phyloP scores from a whole-genome alignment of 1,140 invertebrate species.

The Eriosoma lanigerum region DNA sequence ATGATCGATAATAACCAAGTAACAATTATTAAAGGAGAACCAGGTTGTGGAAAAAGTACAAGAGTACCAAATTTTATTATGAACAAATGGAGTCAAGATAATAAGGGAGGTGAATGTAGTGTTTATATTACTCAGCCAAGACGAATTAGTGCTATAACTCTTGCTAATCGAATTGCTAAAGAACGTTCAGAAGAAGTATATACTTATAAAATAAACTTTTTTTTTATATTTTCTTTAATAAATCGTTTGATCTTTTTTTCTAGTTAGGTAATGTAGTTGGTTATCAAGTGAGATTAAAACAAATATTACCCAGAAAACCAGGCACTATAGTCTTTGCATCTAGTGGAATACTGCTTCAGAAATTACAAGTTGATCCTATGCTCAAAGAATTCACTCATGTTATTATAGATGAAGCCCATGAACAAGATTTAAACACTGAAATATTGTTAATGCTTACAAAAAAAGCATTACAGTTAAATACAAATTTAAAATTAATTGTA shows the following conservation, averaged over 20 bases:
- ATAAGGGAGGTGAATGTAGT: constrained; percentile 72
- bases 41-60: constrained; percentile 69
- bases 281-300: constrained; percentile 78
- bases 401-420: constrained; percentile 82
- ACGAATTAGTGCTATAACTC: constrained; percentile 85
- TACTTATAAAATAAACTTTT: constrained; percentile 54
- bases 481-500: constrained; percentile 77
- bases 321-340: constrained; percentile 85
- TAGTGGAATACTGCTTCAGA: constrained; percentile 72
- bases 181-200: constrained; percentile 78
- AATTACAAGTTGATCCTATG: constrained; percentile 70
- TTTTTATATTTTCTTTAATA: neutral
- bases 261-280: constrained; percentile 63
- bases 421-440: constrained; percentile 75
- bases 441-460: constrained; percentile 79
- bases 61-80: constrained; percentile 79
- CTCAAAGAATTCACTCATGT: constrained; percentile 70
- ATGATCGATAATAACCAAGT: constrained; percentile 57
- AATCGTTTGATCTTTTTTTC: constrained; percentile 24
- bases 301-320: constrained; percentile 57
- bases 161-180: constrained; percentile 81
- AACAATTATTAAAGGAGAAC: constrained; percentile 57
- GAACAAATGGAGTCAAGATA: constrained; percentile 65
- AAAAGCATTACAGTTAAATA: constrained; percentile 73
- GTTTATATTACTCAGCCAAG: constrained; percentile 90